Evolutionary conservation across 1,140 invertebrate genomes (phyloP), one percentile per base, ranked within the genome.

Genomic region (Zaprionus nigranus): DNA sequence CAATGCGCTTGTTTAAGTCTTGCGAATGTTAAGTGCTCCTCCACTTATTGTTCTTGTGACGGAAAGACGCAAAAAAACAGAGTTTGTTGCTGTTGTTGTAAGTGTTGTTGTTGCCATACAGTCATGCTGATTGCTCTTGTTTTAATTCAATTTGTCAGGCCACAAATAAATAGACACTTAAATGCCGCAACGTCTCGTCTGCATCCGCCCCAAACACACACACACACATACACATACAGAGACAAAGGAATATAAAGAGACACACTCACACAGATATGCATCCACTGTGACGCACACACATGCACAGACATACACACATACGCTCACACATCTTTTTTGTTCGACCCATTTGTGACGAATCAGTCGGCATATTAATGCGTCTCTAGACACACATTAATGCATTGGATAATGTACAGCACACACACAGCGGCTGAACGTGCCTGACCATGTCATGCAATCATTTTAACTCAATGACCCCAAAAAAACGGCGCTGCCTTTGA

Each of bases 81-180:
- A n/a, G 38, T 40, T 20, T 49, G 51, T 30, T 34, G 26, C 7
- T 67, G 30, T 20, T 7, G 49, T 20, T n/a, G n/a, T n/a, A n/a
- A n/a, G n/a, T n/a, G n/a, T n/a, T 36, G 60, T 5, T 43, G 30
- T 51, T 49, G n/a, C 7, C 61, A 72, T 58, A 28, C 38, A 28
- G 26, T 17, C 28, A 26, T 46, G 56, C 24, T 67, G 61, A 63
- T 79, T 64, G 67, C 76, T 61, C 79, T 77, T 79, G 64, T 73
- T 72, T 87, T 79, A 84, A 87, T 87, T 87, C 81, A 87, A 87
- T 87, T 87, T 87, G 84, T 88, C 84, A 88, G 71, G 67, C 65
- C 69, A 51, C 75, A 62, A 74, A 77, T 74, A 71, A 78, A 68
- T 74, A 77, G 73, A 75, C 69, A 78, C 78, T 79, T 79, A 77